Conservation (phyloP, 2,113 vertebrate species). For the Urocitellus parryii region DNA sequence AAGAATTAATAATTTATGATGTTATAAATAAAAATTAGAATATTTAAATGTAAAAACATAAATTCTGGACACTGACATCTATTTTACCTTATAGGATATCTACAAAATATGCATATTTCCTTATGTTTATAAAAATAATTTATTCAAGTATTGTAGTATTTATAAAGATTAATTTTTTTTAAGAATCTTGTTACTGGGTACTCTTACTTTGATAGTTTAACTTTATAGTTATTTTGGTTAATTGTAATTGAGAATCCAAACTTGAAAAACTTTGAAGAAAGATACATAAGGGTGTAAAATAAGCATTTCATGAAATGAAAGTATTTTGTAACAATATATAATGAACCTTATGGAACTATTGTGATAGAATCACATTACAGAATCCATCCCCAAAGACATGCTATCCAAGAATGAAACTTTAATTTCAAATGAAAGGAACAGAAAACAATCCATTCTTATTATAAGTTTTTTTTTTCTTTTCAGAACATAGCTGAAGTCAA, state of each 20-base stretch:
- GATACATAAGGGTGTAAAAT: background rate
- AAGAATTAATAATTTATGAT: background rate
- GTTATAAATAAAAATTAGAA: background rate
- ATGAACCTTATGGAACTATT: background rate
- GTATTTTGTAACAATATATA: background rate
- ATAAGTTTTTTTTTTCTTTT: background rate
- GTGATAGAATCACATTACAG: background rate
- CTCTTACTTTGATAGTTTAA: background rate
- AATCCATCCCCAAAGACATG: background rate
- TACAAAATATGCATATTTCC: background rate
- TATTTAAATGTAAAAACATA: background rate
- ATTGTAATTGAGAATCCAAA: background rate
- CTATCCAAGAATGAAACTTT: background rate
- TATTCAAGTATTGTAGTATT: background rate
- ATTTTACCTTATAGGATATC: background rate
- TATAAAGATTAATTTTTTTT: background rate
- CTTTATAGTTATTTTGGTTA: background rate
- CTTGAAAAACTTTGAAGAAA: background rate
- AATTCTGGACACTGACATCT: background rate
- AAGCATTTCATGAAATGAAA: background rate
- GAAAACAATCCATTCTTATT: background rate
- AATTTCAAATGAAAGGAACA: background rate
- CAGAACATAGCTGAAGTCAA: background rate
- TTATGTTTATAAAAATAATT: too few species aligned
- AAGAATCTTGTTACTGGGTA: background rate